Base-by-base conservation (phyloP, 2,888 invertebrate species). In the Rhamnusium bicolor region DNA sequence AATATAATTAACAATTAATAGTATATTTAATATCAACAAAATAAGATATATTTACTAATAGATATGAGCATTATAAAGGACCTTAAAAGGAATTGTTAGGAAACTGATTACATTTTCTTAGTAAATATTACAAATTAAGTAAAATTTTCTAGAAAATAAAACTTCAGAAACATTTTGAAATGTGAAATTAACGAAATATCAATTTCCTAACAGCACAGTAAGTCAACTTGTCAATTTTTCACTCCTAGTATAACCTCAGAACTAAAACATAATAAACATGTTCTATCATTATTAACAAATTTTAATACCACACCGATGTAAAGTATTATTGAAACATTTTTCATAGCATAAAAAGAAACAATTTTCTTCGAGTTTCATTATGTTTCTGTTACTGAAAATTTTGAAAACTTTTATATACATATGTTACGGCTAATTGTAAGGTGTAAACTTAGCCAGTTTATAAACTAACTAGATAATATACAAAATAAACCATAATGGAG, bases 41-140 rank as follows among this genome's bases (percentile, higher is more conserved):
- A 63, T 14, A 63, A 49, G 51, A 4, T 49, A 27, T 51, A n/a
- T 5, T n/a, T 27, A 49, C 21, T 63, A 16, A 47, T 18, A 21
- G 24, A 21, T 21, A 63, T 65, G 65, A 65, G 65, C 65, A 49
- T 63, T 29, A 27, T 46, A 63, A 63, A 63, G 14, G n/a, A 14
- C 51, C 40, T 32, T 32, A 32, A 2, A 32, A 32, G 32, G 1
- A 12, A 1, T 40, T 40, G 40, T 5, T 40, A 40, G 40, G 40
- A 40, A 40, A 40, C n/a, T 40, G 10, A 40, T n/a, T 12, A n/a
- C 12, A 40, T 3, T 29, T 1, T 29, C 8, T 3, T 7, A 29
- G 8, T 5, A 29, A 29, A 7, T 29, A 1, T 32, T 32, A 10
- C 32, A 32, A 29, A 32, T 32, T 0, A 32, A 32, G 32, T 32